These are phyloP conservation scores for Abramis brama DNA, from an alignment of 2,113 vertebrate species.

Conservation along the genomic window DNA sequence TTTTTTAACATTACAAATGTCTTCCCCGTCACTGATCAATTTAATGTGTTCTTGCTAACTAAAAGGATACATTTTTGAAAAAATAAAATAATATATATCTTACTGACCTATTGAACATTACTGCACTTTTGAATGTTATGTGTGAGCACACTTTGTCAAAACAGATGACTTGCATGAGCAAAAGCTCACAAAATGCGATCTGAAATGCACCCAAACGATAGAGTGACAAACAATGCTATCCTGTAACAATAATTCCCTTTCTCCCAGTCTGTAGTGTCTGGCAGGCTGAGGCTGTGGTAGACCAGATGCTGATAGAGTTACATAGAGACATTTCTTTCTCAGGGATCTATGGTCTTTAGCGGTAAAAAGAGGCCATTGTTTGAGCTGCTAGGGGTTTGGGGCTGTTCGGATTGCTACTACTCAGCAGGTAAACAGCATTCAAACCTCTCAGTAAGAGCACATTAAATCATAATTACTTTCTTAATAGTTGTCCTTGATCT, in stretches of 20 bases:
- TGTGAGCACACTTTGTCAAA: neutral
- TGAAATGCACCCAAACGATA: constrained; percentile 36
- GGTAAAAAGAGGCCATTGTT: constrained; percentile 51
- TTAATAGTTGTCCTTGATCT: no score
- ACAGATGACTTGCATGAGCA: constrained; percentile 16
- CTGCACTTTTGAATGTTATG: neutral
- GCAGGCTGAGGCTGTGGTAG: constrained; percentile 37
- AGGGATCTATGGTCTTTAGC: constrained; percentile 51
- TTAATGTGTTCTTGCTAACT: neutral
- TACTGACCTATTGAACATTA: neutral
- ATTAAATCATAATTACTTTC: no score
- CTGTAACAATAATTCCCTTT: constrained; percentile 41
- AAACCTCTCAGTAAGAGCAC: neutral
- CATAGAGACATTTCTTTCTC: constrained; percentile 55
- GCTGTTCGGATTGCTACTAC: neutral
- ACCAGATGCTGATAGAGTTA: constrained; percentile 51
- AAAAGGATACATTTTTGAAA: neutral
- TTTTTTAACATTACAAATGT: no score
- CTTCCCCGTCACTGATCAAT: neutral
- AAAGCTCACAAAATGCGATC: constrained; percentile 41
- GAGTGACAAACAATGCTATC: constrained; percentile 42
- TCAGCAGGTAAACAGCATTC: neutral
- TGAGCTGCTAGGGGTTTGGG: constrained; percentile 14
- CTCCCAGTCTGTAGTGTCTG: constrained; percentile 34
- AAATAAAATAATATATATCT: neutral